A percentile compares a stretch with the other conserved stretches of the same genome.
Conservation (phyloP, 2,888 invertebrate species). For the Melanostoma scalare region DNA sequence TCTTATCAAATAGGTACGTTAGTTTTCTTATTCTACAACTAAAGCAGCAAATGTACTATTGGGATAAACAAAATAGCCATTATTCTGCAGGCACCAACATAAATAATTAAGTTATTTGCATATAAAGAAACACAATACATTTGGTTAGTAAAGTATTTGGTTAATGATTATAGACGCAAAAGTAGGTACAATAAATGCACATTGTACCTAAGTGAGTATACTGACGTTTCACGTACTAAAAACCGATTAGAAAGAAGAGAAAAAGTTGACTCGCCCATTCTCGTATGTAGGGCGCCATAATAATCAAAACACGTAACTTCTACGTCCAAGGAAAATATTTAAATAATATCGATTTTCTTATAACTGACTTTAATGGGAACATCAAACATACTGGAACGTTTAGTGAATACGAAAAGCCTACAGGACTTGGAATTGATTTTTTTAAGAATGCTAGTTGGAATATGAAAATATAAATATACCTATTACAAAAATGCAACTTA, state of each 20-base stretch:
- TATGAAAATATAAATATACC: background rate
- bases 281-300: constrained; percentile 35
- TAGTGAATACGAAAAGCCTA: background rate
- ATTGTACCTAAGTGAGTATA: background rate
- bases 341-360: constrained; percentile 66
- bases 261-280: constrained; percentile 38
- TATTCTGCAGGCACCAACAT: too few species aligned
- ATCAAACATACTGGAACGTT: constrained; percentile 17
- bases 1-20: too few species aligned
- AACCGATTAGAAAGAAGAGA: background rate
- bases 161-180: background rate
- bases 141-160: background rate
- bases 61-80: too few species aligned
- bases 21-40: too few species aligned
- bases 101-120: too few species aligned
- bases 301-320: constrained; percentile 62
- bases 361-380: background rate
- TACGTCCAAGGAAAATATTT: constrained; percentile 62
- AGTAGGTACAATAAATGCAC: background rate
- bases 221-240: background rate
- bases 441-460: background rate
- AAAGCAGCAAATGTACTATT: too few species aligned
- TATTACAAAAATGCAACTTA: constrained; percentile 81
- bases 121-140: too few species aligned
- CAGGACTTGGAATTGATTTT: constrained; percentile 43